phyloP scores from a whole-genome alignment of 2,888 invertebrate genomes.

The Syrphus vitripennis region DNA sequence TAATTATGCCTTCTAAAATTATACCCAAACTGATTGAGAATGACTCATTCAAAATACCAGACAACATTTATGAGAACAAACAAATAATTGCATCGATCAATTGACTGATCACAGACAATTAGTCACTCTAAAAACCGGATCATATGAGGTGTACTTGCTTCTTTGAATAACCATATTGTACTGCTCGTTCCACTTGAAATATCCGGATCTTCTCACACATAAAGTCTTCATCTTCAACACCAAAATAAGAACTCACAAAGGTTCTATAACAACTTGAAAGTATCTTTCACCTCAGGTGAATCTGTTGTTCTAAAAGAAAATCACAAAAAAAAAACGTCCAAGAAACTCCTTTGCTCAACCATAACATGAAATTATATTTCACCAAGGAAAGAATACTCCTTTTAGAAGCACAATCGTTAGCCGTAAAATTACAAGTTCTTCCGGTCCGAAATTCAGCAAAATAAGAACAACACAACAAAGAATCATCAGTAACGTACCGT shows the following conservation, averaged over 20 bases:
- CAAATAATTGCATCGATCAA: conserved; percentile 39
- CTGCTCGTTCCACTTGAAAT: conserved; percentile 51
- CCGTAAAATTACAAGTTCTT: conserved; percentile 70
- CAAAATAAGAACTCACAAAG: conserved; percentile 7
- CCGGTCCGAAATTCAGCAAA: conserved; percentile 38
- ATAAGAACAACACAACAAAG: conserved; percentile 15
- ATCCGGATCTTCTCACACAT: conserved; percentile 35
- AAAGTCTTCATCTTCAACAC: not conserved
- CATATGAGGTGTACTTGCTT: not conserved
- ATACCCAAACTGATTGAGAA: conserved; percentile 2
- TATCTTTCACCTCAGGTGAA: conserved; percentile 30
- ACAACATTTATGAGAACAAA: conserved; percentile 1
- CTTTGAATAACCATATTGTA: not conserved
- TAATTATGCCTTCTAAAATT: conserved; percentile 25
- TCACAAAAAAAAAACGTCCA: conserved; percentile 38
- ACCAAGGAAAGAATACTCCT: not conserved
- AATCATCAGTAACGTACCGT: conserved; percentile 69
- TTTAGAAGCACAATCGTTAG: conserved; percentile 57
- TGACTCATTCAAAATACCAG: conserved; percentile 32
- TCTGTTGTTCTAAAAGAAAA: conserved; percentile 2
- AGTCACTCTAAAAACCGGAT: conserved; percentile 61
- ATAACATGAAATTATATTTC: conserved; percentile 19
- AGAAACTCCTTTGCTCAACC: conserved; percentile 43
- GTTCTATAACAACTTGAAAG: conserved; percentile 19
- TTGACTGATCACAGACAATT: conserved; percentile 33